Conservation (phyloP, 2,888 invertebrate genomes). For the Sipha maydis region DNA sequence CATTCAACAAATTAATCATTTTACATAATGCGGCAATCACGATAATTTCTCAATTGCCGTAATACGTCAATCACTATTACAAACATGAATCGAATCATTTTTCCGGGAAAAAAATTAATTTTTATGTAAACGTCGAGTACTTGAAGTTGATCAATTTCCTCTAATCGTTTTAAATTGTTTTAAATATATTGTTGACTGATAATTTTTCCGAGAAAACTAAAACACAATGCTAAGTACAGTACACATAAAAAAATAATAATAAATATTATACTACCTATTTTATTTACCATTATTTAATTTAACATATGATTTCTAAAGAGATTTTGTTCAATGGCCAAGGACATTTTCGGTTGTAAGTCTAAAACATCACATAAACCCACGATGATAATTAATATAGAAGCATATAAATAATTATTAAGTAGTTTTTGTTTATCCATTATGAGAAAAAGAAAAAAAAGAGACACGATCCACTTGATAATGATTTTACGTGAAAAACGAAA, state of each 20-base stretch:
- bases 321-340: not conserved
- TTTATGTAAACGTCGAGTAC: not conserved
- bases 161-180: not conserved
- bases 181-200: not conserved
- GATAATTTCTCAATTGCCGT: not conserved
- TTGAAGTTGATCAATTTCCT: not conserved
- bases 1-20: not conserved
- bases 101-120: constrained; percentile 28
- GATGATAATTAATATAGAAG: too few relatives aligned
- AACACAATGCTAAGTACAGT: not conserved
- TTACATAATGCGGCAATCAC: not conserved
- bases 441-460: too few relatives aligned
- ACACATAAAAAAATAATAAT: not conserved
- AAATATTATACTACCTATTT: too few relatives aligned
- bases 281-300: too few relatives aligned
- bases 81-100: not conserved
- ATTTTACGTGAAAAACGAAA: not conserved
- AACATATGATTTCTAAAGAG: not conserved
- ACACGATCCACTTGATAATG: not conserved
- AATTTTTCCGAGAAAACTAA: not conserved
- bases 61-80: not conserved
- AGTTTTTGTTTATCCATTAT: too few relatives aligned
- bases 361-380: too few relatives aligned
- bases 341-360: not conserved
- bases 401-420: too few relatives aligned